Conservation (phyloP, 2,888 invertebrate species). For the Acleris laterana region DNA sequence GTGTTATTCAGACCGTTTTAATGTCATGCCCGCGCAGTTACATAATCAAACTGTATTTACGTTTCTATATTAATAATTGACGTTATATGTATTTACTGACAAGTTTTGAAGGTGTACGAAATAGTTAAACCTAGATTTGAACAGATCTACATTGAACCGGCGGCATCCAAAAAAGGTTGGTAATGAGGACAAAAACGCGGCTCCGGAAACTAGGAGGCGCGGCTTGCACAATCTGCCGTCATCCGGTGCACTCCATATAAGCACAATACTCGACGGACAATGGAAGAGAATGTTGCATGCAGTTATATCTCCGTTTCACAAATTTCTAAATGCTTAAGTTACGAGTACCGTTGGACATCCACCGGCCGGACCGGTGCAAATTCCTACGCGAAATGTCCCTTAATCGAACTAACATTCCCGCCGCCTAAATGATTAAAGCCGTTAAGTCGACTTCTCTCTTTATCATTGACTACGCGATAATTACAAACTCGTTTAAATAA, state of each 20-base stretch:
- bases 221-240: conserved; percentile 63
- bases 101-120: background rate
- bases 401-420: conserved; percentile 21
- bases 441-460: background rate
- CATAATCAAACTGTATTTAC: too few relatives aligned
- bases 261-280: conserved; percentile 47
- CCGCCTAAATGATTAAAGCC: background rate
- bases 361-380: background rate
- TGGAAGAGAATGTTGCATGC: conserved; percentile 3
- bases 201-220: conserved; percentile 61
- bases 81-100: background rate
- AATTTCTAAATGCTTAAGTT: background rate
- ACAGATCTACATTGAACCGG: background rate
- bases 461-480: conserved; percentile 9
- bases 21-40: too few relatives aligned
- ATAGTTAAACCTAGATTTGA: background rate
- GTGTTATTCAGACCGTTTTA: too few relatives aligned
- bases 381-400: conserved; percentile 11
- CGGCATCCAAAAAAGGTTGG: conserved; percentile 10
- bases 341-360: background rate
- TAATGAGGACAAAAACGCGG: conserved; percentile 26
- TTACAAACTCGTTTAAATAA: conserved; percentile 3
- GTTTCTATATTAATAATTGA: too few relatives aligned
- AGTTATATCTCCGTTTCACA: background rate
- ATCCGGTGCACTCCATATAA: conserved; percentile 56